Evolutionary conservation across 2,888 invertebrate genomes (phyloP), one percentile per base, ranked within the genome.

Genomic region (Melinaea menophilus): DNA sequence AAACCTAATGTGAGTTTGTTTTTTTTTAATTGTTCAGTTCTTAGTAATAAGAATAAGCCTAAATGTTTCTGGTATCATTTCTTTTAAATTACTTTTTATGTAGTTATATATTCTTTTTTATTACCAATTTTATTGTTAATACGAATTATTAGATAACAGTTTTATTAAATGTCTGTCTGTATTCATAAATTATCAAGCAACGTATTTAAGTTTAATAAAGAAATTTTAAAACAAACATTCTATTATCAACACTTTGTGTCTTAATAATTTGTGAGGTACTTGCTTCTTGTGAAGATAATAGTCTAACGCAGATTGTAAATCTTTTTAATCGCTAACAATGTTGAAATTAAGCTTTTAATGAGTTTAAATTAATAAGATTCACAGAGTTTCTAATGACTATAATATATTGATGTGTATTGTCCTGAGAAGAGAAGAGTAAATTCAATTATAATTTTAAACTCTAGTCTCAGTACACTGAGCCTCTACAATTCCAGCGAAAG

Each of bases 291-390:
- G 77, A 81, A 85, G 82, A 85, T 86, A 86, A 85, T 82, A 85
- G 79, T 81, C 81, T 83, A 66, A 82, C 80, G 80, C 80, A 83
- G 85, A 86, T 84, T 85, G 82, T 86, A 86, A 88, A 88, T 88
- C 85, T 88, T 85, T 85, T 86, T 88, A 89, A 88, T 87, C 86
- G 82, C 86, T 85, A 84, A 82, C 87, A 84, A 85, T 86, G 85
- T 85, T 80, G 80, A 86, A 86, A 86, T 86, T 86, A 86, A 85
- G 86, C 85, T 85, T 85, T 84, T 85, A 88, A 87, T 86, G 84
- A 87, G 83, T 87, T 88, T 88, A 87, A 87, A 88, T 88, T 88
- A 88, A 85, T 83, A 86, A 86, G 81, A 86, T 87, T 81, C 73
- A 76, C 79, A 78, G 82, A 79, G 78, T 80, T 79, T 80, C 22